phyloP scores from a whole-genome alignment of 2,888 invertebrate genomes.

The Eumerus sabulonum region DNA sequence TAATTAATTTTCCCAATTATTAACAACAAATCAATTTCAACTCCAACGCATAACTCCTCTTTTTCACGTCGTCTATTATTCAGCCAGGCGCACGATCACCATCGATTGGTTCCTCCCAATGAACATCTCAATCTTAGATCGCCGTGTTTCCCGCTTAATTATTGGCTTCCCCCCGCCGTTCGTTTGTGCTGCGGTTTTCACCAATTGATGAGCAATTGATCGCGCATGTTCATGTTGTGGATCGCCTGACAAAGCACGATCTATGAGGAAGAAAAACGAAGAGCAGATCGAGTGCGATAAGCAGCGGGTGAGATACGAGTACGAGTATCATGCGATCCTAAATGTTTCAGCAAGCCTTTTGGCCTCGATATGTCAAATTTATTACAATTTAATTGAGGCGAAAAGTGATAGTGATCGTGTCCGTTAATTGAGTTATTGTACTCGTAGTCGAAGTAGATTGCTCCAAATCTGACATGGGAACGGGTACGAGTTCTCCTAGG shows the following conservation, averaged over 20 bases:
- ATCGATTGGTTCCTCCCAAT: slow-evolving; percentile 22
- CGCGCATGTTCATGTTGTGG: slow-evolving; percentile 9
- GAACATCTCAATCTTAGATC: slow-evolving; percentile 23
- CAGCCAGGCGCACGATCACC: neutral
- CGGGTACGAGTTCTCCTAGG: neutral
- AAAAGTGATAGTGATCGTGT: slow-evolving; percentile 46
- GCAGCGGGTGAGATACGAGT: slow-evolving; percentile 18
- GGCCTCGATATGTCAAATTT: slow-evolving; percentile 22
- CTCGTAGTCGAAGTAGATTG: neutral
- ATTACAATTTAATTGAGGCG: slow-evolving; percentile 52
- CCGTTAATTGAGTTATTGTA: slow-evolving; percentile 58
- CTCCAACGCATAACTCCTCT: slow-evolving; percentile 56
- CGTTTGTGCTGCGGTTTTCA: slow-evolving; percentile 5
- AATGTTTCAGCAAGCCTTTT: slow-evolving; percentile 12
- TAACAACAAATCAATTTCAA: slow-evolving; percentile 57
- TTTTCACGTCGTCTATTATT: slow-evolving; percentile 39
- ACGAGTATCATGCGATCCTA: slow-evolving; percentile 1
- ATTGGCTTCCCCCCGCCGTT: slow-evolving; percentile 13
- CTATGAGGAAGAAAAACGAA: slow-evolving; percentile 27
- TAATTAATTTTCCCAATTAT: slow-evolving; percentile 57
- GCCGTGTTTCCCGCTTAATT: slow-evolving; percentile 47
- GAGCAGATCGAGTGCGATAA: slow-evolving; percentile 28
- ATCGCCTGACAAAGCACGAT: slow-evolving; percentile 36
- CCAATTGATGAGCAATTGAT: slow-evolving; percentile 54
- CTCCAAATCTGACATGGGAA: slow-evolving; percentile 27